phyloP scores from a whole-genome alignment of 2,888 invertebrate genomes.

The Acanthoscelides obtectus region DNA sequence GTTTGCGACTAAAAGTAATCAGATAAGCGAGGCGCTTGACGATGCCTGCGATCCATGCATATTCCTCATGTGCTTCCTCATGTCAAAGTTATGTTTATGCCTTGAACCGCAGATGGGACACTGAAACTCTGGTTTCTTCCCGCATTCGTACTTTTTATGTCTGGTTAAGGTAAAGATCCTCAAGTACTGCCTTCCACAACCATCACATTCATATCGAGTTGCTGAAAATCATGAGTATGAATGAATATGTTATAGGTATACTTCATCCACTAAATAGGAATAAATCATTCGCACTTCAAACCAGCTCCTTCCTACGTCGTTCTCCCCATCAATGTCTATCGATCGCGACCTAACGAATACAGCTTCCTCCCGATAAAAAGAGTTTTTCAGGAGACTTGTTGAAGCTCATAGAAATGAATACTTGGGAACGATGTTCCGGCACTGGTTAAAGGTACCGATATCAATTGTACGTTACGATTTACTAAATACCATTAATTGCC shows the following conservation, averaged over 20 bases:
- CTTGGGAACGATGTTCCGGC: too few relatives aligned
- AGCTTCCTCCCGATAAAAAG: too few relatives aligned
- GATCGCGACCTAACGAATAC: too few relatives aligned
- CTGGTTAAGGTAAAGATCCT: conserved; percentile 32
- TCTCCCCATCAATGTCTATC: too few relatives aligned
- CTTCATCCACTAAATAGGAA: too few relatives aligned
- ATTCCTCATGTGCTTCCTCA: conserved; percentile 28
- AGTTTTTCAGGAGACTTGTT: too few relatives aligned
- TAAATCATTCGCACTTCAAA: too few relatives aligned
- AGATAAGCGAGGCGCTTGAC: neutral
- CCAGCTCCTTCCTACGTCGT: too few relatives aligned
- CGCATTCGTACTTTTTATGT: conserved; percentile 64
- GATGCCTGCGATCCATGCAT: conserved; percentile 12
- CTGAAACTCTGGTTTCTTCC: conserved; percentile 74
- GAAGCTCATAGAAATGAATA: too few relatives aligned
- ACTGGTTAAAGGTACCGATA: too few relatives aligned
- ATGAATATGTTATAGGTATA: neutral
- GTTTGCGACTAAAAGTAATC: neutral
- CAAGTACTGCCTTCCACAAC: conserved; percentile 6
- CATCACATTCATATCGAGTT: conserved; percentile 14
- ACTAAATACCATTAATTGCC: too few relatives aligned
- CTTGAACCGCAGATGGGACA: conserved; percentile 49
- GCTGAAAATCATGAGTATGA: neutral
- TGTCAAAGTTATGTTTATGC: conserved; percentile 27
- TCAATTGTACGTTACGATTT: too few relatives aligned